Evolutionary conservation across 2,113 vertebrate species (phyloP), one percentile per base, ranked within the genome.

Genomic region (Gila orcuttii): DNA sequence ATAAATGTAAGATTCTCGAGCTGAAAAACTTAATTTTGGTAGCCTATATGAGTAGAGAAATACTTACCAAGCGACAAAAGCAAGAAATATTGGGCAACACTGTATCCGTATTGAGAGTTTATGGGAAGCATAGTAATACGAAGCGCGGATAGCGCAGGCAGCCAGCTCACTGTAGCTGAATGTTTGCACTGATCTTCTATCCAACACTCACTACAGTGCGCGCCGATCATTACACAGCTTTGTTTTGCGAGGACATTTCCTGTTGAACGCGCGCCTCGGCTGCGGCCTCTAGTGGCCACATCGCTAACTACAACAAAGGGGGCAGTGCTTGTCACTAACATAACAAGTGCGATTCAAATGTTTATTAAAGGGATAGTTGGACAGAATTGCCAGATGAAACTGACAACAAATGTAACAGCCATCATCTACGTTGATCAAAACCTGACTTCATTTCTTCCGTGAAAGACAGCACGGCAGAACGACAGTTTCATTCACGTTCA

Each of bases 1-100:
- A 77, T 55, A 21, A 55, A 50, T 31, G 3, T 21, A 59, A 83
- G 47, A 57, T 33, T 28, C 17, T 23, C 42, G 4, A 6, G n/a
- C 36, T 36, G 15, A 15, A n/a, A 85, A 85, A 75, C 77, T 85
- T 78, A 23, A 12, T 76, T 52, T 10, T n/a, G 25, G 2, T 64
- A 42, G 42, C 8, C 42, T 42, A 78, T 8, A 23, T 2, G 15
- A 39, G 31, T 21, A 68, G 13, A 79, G 45, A 86, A 87, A 76
- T 86, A 94, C 94, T 95, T 79, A 95, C 94, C 69, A 89, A 91
- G 89, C 68, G 79, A 93, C 84, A 92, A 87, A 71, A 93, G 82
- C 62, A 95, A 10, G 87, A 92, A 76, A 42, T 87, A 89, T 75
- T 88, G 85, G 64, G 91, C 88, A 87, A 91, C 89, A 90, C 78